phyloP scores from a whole-genome alignment of 2,113 vertebrate genomes.

The Plecturocebus donacophilus region DNA sequence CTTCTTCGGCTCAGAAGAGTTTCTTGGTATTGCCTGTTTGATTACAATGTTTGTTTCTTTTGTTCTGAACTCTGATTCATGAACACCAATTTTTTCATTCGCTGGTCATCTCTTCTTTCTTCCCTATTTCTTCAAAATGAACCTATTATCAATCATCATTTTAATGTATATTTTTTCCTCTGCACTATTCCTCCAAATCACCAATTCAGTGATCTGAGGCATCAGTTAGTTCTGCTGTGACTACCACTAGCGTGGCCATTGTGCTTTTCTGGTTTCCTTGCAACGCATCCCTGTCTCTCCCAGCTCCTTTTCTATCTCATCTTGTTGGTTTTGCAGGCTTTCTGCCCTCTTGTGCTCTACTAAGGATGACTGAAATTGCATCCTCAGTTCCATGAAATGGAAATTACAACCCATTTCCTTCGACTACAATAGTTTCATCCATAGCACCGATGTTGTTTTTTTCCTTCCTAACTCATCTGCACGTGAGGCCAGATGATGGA shows the following conservation, averaged over 20 bases:
- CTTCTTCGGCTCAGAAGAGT: neutral
- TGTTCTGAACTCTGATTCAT: neutral
- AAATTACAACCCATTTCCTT: no score
- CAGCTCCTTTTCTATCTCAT: neutral
- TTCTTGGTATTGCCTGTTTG: neutral
- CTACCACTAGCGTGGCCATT: accelerated
- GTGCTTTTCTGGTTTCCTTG: neutral
- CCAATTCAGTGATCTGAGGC: accelerated
- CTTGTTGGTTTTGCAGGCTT: accelerated
- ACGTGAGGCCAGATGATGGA: neutral
- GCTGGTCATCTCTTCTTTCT: neutral
- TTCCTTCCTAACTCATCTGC: no score
- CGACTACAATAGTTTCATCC: accelerated
- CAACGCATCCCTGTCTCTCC: neutral
- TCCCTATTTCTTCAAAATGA: neutral
- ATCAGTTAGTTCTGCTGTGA: neutral
- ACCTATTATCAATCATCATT: neutral
- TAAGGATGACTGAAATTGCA: neutral
- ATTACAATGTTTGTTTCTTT: neutral
- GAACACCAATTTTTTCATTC: neutral
- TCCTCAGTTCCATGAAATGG: no score
- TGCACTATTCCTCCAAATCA: neutral
- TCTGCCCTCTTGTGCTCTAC: neutral
- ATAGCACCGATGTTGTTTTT: no score
- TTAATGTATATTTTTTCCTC: neutral